Conservation (phyloP, 2,797 vertebrate genomes). For the Lacerta bilineata region DNA sequence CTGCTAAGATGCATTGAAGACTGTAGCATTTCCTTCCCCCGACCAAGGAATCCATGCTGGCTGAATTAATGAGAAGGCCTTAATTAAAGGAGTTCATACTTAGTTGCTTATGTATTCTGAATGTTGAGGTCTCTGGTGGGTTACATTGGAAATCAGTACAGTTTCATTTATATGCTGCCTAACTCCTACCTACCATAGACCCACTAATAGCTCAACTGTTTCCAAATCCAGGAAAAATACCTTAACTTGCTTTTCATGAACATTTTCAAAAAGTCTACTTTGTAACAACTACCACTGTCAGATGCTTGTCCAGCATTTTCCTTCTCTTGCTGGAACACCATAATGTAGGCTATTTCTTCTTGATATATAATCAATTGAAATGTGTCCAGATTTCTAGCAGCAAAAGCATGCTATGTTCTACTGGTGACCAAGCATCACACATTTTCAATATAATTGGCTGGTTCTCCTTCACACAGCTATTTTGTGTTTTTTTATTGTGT, state of each 20-base stretch:
- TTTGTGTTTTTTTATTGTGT: neutral
- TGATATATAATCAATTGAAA: conserved; percentile 1
- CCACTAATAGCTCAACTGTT: neutral
- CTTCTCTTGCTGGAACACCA: neutral
- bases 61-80: neutral
- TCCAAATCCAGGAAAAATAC: neutral
- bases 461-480: neutral
- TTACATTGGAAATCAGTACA: neutral
- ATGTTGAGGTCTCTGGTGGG: neutral
- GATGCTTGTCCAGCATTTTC: neutral
- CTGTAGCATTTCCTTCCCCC: neutral
- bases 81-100: neutral
- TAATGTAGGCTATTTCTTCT: neutral
- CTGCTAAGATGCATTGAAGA: neutral
- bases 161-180: neutral
- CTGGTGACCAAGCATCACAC: neutral
- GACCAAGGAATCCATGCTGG: neutral
- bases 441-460: conserved; percentile 1
- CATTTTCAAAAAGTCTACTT: neutral
- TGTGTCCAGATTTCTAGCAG: neutral
- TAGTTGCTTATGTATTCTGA: neutral
- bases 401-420: neutral
- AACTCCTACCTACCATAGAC: neutral
- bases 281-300: neutral
- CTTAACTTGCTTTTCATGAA: neutral